These are phyloP conservation scores for Apolygus lucorum DNA, from an alignment of 1,140 invertebrate species.

Conservation along the genomic window DNA sequence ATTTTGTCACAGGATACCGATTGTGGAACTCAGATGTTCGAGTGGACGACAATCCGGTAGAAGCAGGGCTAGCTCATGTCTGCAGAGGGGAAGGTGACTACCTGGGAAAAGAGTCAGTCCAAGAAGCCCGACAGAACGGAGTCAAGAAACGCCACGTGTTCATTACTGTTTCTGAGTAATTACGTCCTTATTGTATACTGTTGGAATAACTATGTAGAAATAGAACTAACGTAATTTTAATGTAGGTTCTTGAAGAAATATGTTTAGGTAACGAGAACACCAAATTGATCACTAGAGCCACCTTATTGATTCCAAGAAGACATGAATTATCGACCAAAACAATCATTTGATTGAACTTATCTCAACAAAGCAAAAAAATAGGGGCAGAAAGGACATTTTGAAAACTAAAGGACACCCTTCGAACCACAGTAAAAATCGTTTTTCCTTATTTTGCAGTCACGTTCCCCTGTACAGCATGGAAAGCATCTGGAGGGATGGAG, in stretches of 20 bases:
- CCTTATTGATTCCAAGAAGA: too few species aligned
- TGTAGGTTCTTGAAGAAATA: too few species aligned
- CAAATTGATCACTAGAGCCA: not conserved
- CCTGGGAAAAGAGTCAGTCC: slow-evolving; percentile 61
- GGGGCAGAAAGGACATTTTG: too few species aligned
- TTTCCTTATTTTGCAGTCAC: slow-evolving; percentile 42
- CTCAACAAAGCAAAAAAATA: too few species aligned
- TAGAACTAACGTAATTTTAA: too few species aligned
- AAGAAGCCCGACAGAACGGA: slow-evolving; percentile 52
- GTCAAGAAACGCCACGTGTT: slow-evolving; percentile 63
- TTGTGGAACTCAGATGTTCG: slow-evolving; percentile 76
- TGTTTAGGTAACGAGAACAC: not conserved
- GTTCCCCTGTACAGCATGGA: slow-evolving; percentile 73
- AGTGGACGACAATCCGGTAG: slow-evolving; percentile 73
- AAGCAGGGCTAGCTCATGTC: slow-evolving; percentile 66
- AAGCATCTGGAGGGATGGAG: slow-evolving; percentile 67
- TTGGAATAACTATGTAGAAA: too few species aligned
- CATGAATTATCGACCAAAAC: too few species aligned
- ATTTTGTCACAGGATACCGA: slow-evolving; percentile 74
- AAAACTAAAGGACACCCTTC: too few species aligned
- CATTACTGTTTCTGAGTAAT: slow-evolving; percentile 60
- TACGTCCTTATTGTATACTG: too few species aligned
- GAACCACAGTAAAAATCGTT: too few species aligned
- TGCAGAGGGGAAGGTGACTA: slow-evolving; percentile 68
- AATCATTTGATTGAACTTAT: too few species aligned